These are phyloP conservation scores for Limenitis camilla DNA, from an alignment of 2,888 invertebrate genomes.

Conservation along the genomic window DNA sequence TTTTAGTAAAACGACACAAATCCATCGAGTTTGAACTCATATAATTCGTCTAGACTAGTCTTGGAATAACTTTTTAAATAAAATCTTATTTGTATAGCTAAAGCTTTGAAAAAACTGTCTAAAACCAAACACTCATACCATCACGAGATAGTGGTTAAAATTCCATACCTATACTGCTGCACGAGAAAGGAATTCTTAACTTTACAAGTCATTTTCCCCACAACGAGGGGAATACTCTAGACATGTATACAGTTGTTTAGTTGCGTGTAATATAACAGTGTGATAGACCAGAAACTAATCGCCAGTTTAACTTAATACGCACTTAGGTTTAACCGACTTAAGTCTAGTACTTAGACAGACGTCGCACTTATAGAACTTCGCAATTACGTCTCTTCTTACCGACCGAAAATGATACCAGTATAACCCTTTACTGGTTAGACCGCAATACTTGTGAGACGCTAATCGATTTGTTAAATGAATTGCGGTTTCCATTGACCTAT, in stretches of 20 bases:
- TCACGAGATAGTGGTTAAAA: too few relatives aligned
- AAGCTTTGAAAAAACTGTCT: too few relatives aligned
- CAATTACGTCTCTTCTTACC: conserved; percentile 37
- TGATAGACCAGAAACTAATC: conserved; percentile 21
- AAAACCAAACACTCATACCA: too few relatives aligned
- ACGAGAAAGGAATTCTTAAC: too few relatives aligned
- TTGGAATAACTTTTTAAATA: too few relatives aligned
- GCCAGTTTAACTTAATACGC: conserved; percentile 23
- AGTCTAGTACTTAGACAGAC: conserved; percentile 27
- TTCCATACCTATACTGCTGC: too few relatives aligned
- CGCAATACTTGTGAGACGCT: not conserved
- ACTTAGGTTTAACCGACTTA: conserved; percentile 24
- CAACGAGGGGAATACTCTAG: too few relatives aligned
- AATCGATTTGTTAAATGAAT: not conserved
- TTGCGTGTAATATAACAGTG: conserved; percentile 1
- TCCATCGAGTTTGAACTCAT: too few relatives aligned
- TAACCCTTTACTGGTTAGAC: conserved; percentile 34
- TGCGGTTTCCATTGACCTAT: not conserved
- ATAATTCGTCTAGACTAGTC: too few relatives aligned
- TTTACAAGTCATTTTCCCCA: too few relatives aligned
- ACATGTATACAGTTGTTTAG: not conserved
- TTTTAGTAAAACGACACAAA: too few relatives aligned
- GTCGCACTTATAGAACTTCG: conserved; percentile 54
- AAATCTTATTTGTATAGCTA: too few relatives aligned
- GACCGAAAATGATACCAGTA: conserved; percentile 39